A percentile compares a stretch with the other conserved stretches of the same genome.
Evolutionary conservation across 2,113 vertebrate species (phyloP).

Genomic region (Tachysurus fulvidraco): DNA sequence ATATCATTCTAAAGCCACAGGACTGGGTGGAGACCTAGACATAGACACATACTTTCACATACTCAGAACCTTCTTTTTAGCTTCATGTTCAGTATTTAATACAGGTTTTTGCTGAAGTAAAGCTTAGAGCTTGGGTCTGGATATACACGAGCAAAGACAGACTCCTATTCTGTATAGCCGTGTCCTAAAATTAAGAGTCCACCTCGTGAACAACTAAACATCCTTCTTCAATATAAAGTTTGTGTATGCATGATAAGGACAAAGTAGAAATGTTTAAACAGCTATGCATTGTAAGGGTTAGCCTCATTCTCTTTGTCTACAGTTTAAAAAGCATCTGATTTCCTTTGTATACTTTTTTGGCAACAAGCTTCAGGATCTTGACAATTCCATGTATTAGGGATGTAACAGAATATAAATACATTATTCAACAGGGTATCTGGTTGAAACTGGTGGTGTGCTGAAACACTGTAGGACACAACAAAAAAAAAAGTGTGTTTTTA

Average conservation of each 20-base stretch:
- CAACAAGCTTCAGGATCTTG: not conserved
- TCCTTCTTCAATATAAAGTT: not conserved
- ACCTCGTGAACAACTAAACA: not conserved
- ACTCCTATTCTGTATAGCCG: not conserved
- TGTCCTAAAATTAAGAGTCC: not conserved
- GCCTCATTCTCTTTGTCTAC: not conserved
- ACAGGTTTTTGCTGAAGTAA: not conserved
- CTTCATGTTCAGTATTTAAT: not conserved
- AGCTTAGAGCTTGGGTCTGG: not conserved
- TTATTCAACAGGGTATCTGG: not conserved
- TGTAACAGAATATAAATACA: not conserved
- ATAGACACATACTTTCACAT: not conserved
- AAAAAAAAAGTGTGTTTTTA: not conserved
- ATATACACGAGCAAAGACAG: not conserved
- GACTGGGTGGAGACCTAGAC: not conserved
- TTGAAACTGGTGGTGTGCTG: not conserved
- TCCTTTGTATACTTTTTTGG: no score
- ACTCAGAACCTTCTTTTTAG: constrained; percentile 1
- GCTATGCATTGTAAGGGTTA: not conserved
- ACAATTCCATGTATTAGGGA: not conserved
- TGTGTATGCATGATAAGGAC: not conserved
- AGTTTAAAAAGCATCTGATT: not conserved
- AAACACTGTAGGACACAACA: not conserved
- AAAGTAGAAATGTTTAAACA: not conserved
- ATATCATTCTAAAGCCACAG: constrained; percentile 36